Evolutionary conservation across 2,113 vertebrate genomes (phyloP).

Genomic region (Aegithalos caudatus): DNA sequence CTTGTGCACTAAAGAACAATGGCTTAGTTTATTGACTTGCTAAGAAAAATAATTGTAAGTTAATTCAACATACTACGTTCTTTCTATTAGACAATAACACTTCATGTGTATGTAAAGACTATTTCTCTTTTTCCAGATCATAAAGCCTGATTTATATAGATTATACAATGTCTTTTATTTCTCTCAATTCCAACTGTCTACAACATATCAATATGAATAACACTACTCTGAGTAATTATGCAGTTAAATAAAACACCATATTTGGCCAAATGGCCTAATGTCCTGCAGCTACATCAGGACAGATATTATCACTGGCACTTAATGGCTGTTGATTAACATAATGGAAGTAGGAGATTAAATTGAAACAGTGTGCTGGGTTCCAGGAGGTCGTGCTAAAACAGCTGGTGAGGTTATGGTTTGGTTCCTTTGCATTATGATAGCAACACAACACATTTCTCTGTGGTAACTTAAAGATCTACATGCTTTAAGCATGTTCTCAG

Average conservation of each 20-base stretch:
- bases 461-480: neutral
- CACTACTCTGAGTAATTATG: neutral
- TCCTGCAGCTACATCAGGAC: neutral
- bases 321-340: neutral
- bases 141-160: neutral
- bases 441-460: neutral
- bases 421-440: neutral
- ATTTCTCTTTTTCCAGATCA: neutral
- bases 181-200: neutral
- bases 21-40: neutral
- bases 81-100: neutral
- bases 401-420: neutral
- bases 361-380: neutral
- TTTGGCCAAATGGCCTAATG: neutral
- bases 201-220: neutral
- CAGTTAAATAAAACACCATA: neutral
- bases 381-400: neutral
- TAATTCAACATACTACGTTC: neutral
- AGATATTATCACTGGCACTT: neutral
- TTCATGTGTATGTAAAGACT: neutral
- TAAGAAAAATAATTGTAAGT: neutral
- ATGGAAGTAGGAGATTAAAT: neutral
- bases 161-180: neutral
- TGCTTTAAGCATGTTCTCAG: neutral
- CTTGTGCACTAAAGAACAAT: neutral